Conservation (phyloP, 2,113 vertebrate species). For the Pithys albifrons region DNA sequence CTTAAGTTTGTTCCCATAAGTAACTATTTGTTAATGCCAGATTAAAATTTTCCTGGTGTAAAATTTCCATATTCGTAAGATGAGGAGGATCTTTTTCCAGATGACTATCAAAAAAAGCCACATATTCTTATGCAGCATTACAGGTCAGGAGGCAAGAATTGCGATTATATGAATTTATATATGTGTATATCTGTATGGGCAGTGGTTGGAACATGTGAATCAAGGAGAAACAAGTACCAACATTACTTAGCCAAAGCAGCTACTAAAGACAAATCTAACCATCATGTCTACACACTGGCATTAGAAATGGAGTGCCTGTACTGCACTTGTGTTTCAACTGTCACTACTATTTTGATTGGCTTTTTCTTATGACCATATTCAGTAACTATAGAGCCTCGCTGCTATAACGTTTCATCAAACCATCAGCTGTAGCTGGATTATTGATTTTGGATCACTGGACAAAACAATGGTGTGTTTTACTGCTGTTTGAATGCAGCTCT, state of each 20-base stretch:
- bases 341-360: background rate
- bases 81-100: background rate
- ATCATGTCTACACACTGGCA: background rate
- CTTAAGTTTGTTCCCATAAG: background rate
- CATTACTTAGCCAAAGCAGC: background rate
- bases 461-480: background rate
- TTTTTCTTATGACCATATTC: background rate
- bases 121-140: background rate
- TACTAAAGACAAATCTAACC: background rate
- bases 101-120: background rate
- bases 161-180: too few relatives aligned
- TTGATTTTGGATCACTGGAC: background rate
- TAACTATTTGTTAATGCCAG: background rate
- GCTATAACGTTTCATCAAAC: background rate
- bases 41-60: background rate
- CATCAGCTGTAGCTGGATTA: background rate
- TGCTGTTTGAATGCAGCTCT: background rate
- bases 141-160: background rate
- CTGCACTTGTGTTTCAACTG: background rate
- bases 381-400: background rate
- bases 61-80: background rate
- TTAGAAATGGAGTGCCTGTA: background rate
- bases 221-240: background rate
- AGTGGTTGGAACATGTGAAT: background rate
- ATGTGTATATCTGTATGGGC: accelerated